phyloP scores from a whole-genome alignment of 2,888 invertebrate genomes.

The Coleophora deauratella region DNA sequence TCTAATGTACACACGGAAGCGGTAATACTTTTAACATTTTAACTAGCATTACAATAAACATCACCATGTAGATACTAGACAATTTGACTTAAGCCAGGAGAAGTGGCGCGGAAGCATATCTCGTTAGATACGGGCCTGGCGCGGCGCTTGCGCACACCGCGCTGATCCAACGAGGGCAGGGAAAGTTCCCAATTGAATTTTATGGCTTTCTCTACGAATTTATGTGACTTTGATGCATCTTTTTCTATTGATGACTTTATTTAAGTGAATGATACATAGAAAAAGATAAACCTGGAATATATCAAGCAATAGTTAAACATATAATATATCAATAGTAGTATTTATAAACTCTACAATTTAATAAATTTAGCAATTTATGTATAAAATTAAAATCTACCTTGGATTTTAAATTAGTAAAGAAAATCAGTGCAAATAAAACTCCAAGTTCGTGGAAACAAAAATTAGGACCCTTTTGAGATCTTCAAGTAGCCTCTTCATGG shows the following conservation, averaged over 20 bases:
- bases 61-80: not conserved
- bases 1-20: no score
- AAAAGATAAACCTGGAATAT: not conserved
- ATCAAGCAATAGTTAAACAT: no score
- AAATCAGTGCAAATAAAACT: not conserved
- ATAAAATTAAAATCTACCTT: no score
- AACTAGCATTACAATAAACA: no score
- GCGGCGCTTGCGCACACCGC: slow-evolving; percentile 13
- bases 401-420: no score
- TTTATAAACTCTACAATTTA: no score
- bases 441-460: not conserved
- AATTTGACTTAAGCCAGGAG: slow-evolving; percentile 5
- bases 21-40: no score
- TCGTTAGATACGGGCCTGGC: slow-evolving; percentile 13
- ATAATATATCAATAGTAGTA: no score
- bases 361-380: no score
- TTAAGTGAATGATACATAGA: no score
- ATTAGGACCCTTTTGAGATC: slow-evolving; percentile 2
- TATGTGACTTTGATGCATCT: not conserved
- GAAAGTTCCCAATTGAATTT: slow-evolving; percentile 27
- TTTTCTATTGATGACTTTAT: no score
- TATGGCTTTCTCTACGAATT: slow-evolving; percentile 8
- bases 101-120: slow-evolving; percentile 19
- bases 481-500: slow-evolving; percentile 25
- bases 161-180: slow-evolving; percentile 10